Percentiles rank a stretch among this genome's conserved stretches.
Evolutionary conservation across 2,888 invertebrate species (phyloP).

Genomic region (Protodeltote pygarga): DNA sequence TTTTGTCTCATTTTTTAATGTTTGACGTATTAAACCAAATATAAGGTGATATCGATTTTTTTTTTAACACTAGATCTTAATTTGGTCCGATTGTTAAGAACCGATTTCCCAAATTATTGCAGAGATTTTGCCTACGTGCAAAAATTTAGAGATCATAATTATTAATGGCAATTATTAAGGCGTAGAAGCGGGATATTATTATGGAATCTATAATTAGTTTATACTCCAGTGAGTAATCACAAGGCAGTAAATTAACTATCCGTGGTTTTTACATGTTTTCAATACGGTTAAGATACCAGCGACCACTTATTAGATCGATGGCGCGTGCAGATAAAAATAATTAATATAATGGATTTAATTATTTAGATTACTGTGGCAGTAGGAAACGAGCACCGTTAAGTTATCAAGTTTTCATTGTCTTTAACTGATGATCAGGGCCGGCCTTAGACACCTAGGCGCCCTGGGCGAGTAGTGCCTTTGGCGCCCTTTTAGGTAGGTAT

Average conservation of each 20-base stretch:
- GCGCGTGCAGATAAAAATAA: constrained; percentile 33
- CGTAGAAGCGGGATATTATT: constrained; percentile 26
- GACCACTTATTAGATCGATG: constrained; percentile 27
- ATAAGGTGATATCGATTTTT: too few species aligned
- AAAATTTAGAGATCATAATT: constrained; percentile 18
- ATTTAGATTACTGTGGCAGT: constrained; percentile 18
- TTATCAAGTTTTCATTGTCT: constrained; percentile 30
- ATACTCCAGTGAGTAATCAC: constrained; percentile 47
- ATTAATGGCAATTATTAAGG: constrained; percentile 17
- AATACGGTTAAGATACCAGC: constrained; percentile 25
- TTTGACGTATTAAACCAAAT: too few species aligned
- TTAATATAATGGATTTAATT: constrained; percentile 30
- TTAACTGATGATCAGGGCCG: too few species aligned
- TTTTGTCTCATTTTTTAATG: too few species aligned
- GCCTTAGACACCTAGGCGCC: too few species aligned
- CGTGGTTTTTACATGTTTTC: constrained; percentile 33
- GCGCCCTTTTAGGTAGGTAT: too few species aligned
- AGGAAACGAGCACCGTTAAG: constrained; percentile 21
- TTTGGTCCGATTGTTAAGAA: too few species aligned
- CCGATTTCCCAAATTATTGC: not conserved
- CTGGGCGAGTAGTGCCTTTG: too few species aligned
- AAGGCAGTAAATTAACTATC: constrained; percentile 45
- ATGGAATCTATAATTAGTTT: constrained; percentile 48
- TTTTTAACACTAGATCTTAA: too few species aligned
- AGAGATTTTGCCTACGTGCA: constrained; percentile 6